Evolutionary conservation across 2,113 vertebrate genomes (phyloP), one percentile per base, ranked within the genome.

Genomic region (Sisor rabdophorus): DNA sequence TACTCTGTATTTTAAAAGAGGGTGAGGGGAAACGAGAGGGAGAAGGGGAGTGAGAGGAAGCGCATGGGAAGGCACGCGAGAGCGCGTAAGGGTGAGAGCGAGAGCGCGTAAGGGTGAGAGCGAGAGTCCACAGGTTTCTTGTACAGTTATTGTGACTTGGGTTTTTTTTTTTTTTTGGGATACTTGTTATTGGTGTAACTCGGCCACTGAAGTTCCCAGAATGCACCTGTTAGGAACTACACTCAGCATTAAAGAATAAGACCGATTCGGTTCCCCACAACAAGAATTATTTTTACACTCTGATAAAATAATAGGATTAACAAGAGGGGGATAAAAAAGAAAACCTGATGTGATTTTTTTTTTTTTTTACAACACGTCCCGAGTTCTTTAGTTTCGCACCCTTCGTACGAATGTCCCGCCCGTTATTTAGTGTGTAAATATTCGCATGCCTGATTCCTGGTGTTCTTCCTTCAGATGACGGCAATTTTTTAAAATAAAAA

Each of bases 141-240:
- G 55, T 77, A 71, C 28, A 77, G 67, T 59, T 47, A 58, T 32
- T 71, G 50, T 44, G 30, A 44, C 24, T 13, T 48, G 56, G 9
- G 8, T 0, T 50, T 47, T 56, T n/a, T 47, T 50, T 53, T 67
- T 52, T 8, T 69, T 26, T 2, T n/a, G n/a, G 24, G 13, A 12
- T 26, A 13, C 0, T 4, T 5, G 12, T 32, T 12, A 32, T 12
- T 30, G n/a, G 11, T 3, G 28, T 36, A 61, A 26, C 22, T 3
- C 56, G 28, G 9, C 24, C 56, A 28, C 16, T 30, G 60, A 36
- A 63, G 44, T 44, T 64, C 61, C 36, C 36, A 64, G 11, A 64
- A 64, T 22, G n/a, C 61, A 64, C 13, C 5, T 22, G 4, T 32
- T 64, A 64, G 22, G 36, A 64, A 64, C 32, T 12, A 22, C 24